Evolutionary conservation across 2,797 vertebrate species (phyloP).

Genomic region (Cynopterus sphinx): DNA sequence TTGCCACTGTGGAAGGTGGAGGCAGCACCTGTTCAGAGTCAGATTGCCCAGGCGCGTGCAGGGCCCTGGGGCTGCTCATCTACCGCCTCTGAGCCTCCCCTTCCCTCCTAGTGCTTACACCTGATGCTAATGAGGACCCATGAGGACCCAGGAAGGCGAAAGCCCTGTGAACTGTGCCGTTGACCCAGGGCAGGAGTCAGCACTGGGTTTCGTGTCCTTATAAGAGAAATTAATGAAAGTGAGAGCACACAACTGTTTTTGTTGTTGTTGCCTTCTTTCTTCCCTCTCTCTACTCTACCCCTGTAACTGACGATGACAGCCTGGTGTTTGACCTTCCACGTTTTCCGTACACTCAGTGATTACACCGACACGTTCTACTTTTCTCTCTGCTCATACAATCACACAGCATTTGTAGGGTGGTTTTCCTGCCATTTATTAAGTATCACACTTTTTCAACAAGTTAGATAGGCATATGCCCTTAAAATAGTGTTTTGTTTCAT

Average conservation of each 20-base stretch:
- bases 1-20: background rate
- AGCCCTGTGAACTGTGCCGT: rapidly evolving
- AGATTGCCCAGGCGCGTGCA: background rate
- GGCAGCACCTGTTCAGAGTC: background rate
- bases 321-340: rapidly evolving
- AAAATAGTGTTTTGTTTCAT: background rate
- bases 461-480: background rate
- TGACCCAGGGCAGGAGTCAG: rapidly evolving
- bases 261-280: background rate
- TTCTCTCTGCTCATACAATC: background rate
- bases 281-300: background rate
- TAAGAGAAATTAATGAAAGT: background rate
- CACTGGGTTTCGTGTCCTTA: too few species aligned
- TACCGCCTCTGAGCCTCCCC: background rate
- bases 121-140: background rate
- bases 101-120: background rate
- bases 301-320: rapidly evolving
- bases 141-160: rapidly evolving
- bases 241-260: background rate
- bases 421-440: background rate
- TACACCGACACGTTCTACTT: rapidly evolving
- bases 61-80: background rate
- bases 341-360: background rate
- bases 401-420: rapidly evolving
- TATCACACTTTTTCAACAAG: background rate